Evolutionary conservation across 1,140 invertebrate species (phyloP).

Genomic region (Metopolophium dirhodum): DNA sequence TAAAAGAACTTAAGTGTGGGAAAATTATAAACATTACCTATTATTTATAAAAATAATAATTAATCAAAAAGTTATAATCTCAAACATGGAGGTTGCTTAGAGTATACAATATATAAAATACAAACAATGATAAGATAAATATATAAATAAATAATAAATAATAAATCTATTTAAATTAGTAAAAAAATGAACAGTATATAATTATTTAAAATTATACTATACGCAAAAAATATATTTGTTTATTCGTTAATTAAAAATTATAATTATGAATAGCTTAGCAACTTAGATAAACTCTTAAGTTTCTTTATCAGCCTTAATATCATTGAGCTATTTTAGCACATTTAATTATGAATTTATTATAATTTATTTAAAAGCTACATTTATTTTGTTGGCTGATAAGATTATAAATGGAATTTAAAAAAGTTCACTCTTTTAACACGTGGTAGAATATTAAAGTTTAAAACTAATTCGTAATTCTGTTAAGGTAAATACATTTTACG

Average conservation of each 20-base stretch:
- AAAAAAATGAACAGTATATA: too few relatives aligned
- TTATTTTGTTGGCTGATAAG: neutral
- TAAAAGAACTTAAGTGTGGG: too few relatives aligned
- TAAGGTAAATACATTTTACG: neutral
- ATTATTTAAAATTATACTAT: too few relatives aligned
- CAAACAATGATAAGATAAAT: too few relatives aligned
- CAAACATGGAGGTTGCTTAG: too few relatives aligned
- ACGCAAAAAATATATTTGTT: neutral
- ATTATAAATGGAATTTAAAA: slow-evolving; percentile 11
- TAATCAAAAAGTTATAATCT: too few relatives aligned
- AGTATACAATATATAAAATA: too few relatives aligned
- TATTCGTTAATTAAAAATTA: neutral
- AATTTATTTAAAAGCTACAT: neutral
- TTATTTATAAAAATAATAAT: too few relatives aligned
- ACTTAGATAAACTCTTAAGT: neutral
- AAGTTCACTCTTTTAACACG: neutral
- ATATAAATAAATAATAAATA: too few relatives aligned
- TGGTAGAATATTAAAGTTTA: neutral
- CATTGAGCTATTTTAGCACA: neutral
- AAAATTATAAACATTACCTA: too few relatives aligned
- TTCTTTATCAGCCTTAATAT: neutral
- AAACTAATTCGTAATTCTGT: neutral
- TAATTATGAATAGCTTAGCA: neutral
- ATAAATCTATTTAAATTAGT: too few relatives aligned
- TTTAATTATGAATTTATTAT: neutral